Evolutionary conservation across 2,797 vertebrate genomes (phyloP), one percentile per base, ranked within the genome.

Genomic region (Sciurus vulgaris): DNA sequence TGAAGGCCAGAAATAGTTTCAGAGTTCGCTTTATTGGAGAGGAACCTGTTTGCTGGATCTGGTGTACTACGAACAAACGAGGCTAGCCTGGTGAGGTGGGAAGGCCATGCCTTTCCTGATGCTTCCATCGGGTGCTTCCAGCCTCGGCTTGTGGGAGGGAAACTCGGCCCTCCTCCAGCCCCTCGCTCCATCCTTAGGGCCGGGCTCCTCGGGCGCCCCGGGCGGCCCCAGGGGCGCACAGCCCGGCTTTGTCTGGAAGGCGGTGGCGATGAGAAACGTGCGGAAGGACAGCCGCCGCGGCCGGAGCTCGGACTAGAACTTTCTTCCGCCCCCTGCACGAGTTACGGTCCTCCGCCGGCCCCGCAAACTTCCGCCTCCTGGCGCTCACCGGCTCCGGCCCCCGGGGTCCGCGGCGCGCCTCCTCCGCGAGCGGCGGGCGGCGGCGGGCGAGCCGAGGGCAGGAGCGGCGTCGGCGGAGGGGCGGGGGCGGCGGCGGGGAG

Each of bases 241-340:
- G 86, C 54, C 77, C 4, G 24, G 94, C 96, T 97, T 95, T 96
- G 95, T 97, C 77, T 67, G 61, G 9, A n/a, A 56, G 30, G 33
- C 14, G 26, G 28, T 0, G 26, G 20, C 5, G 1, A 6, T 0
- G 54, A 8, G 22, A 6, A 15, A 33, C 30, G 0, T 3, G 82
- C 5, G 10, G 15, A 7, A 44, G 51, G n/a, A 51, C 4, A 3
- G 69, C 51, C 72, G 8, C 30, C 0, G 26, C 7, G 13, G 5
- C 38, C 38, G 59, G 38, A 96, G 73, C 86, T 70, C 3, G 82
- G 74, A 72, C 59, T 11, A 13, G 73, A 94, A 97, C 93, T 97
- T 97, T 96, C 51, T 78, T 47, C 49, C 38, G 15, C n/a, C 26
- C 4, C 12, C 51, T 2, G 2, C 69, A 5, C 0, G 33, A 44